A percentile compares a stretch with the other conserved stretches of the same genome.
Conservation (phyloP, 2,113 vertebrate genomes). For the Charina bottae region DNA sequence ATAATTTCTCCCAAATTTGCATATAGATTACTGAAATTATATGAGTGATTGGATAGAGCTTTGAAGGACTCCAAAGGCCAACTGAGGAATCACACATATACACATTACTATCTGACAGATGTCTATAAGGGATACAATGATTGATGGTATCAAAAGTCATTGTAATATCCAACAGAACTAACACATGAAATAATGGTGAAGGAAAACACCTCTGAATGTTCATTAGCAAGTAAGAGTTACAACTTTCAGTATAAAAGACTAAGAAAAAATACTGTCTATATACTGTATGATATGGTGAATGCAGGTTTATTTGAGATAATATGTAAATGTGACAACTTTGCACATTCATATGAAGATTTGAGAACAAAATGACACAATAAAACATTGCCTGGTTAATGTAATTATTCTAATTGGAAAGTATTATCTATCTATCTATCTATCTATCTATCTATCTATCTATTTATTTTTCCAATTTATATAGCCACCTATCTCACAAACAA, state of each 20-base stretch:
- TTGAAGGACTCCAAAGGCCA: neutral
- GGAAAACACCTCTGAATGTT: neutral
- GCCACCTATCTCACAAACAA: no score
- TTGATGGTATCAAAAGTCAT: neutral
- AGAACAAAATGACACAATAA: neutral
- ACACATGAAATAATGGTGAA: neutral
- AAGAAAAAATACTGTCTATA: neutral
- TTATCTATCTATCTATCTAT: no score
- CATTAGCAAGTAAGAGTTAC: neutral
- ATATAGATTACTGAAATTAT: neutral
- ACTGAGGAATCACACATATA: neutral
- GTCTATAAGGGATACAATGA: neutral
- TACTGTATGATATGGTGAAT: neutral
- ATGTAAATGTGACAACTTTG: neutral
- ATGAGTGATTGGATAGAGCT: neutral
- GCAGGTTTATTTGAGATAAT: neutral
- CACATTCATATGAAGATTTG: neutral
- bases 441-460: no score
- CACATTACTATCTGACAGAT: neutral
- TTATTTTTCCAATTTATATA: no score
- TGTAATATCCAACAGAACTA: neutral
- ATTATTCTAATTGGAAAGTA: no score
- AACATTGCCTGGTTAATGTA: neutral
- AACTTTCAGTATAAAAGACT: neutral
- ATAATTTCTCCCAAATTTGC: neutral